Evolutionary conservation across 2,113 vertebrate species (phyloP).

Genomic region (Talpa occidentalis): DNA sequence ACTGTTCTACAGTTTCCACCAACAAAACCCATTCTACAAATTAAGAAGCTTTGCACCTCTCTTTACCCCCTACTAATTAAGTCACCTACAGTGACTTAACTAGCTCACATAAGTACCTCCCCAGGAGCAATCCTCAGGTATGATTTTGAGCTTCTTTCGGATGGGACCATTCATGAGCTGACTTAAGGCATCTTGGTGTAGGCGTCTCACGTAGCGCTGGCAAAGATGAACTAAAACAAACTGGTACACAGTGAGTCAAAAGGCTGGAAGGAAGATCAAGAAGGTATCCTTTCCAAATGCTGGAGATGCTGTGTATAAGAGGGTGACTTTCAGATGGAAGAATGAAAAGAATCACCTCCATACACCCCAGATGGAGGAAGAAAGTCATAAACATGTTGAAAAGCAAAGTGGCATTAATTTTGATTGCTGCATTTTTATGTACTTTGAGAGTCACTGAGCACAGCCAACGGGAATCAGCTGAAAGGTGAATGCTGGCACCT

Average conservation of each 20-base stretch:
- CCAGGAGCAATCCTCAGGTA: constrained; percentile 94
- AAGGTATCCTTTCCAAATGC: not conserved
- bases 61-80: not conserved
- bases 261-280: not conserved
- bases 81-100: not conserved
- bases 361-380: not conserved
- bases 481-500: not conserved
- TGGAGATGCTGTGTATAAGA: not conserved
- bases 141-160: constrained; percentile 92
- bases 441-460: not conserved
- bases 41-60: not conserved
- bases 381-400: not conserved
- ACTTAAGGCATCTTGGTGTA: constrained; percentile 87
- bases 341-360: not conserved
- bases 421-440: not conserved
- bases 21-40: not conserved
- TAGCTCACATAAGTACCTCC: constrained; percentile 89
- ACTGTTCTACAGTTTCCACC: accelerated
- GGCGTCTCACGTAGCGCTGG: constrained; percentile 86
- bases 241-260: constrained; percentile 1
- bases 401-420: not conserved
- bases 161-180: constrained; percentile 96
- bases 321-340: not conserved
- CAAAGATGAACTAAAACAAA: constrained; percentile 85
- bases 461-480: not conserved